Percentiles rank a stretch among this genome's conserved stretches.
phyloP scores from a whole-genome alignment of 2,888 invertebrate species.

The Beris chalybata region DNA sequence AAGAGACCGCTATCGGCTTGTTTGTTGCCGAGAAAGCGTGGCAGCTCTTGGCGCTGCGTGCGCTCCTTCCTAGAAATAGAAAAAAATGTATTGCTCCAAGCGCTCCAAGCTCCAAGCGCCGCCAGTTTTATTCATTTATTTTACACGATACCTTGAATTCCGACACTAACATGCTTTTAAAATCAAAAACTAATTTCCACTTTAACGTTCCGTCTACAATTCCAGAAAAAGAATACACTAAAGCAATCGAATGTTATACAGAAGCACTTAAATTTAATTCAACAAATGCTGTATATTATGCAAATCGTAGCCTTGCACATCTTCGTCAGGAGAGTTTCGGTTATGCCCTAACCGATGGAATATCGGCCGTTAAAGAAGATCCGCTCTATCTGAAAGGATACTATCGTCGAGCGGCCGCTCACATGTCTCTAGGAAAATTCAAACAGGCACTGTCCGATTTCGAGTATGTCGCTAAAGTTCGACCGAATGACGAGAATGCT shows the following conservation, averaged over 20 bases:
- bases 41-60: no score
- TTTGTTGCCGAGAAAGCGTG: no score
- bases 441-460: constrained; percentile 95
- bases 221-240: constrained; percentile 86
- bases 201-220: constrained; percentile 44
- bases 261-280: constrained; percentile 88
- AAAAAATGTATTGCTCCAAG: no score
- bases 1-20: no score
- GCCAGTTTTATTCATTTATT: no score
- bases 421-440: constrained; percentile 97
- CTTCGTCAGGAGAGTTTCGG: constrained; percentile 94
- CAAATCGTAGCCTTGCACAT: constrained; percentile 94
- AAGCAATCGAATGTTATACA: constrained; percentile 85
- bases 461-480: constrained; percentile 90
- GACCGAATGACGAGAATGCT: constrained; percentile 94
- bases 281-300: constrained; percentile 83
- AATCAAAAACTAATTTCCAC: no score
- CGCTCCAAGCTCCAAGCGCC: no score
- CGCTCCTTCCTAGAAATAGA: no score
- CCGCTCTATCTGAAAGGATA: constrained; percentile 92
- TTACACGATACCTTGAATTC: no score
- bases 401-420: constrained; percentile 93
- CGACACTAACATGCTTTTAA: no score
- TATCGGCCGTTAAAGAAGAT: constrained; percentile 87
- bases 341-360: constrained; percentile 89